A percentile compares a stretch with the other conserved stretches of the same genome.
These are phyloP conservation scores for Drosophila gaucha DNA, from an alignment of 2,888 invertebrate genomes.

Conservation along the genomic window DNA sequence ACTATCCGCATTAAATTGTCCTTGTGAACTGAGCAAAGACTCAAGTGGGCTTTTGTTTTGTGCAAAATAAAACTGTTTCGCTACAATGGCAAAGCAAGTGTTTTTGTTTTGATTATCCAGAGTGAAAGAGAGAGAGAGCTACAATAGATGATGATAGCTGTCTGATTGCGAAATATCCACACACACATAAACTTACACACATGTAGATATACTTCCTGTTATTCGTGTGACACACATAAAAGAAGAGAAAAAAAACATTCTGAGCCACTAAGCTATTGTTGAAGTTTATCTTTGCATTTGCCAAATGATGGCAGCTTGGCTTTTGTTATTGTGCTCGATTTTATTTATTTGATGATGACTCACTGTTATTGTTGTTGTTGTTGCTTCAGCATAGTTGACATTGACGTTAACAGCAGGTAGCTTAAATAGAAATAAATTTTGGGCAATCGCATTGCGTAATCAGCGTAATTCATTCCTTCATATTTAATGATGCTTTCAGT, in stretches of 20 bases:
- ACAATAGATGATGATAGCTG: slow-evolving; percentile 53
- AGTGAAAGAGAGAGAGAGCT: background rate
- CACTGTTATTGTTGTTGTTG: slow-evolving; percentile 14
- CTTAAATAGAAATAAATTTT: slow-evolving; percentile 63
- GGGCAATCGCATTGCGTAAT: slow-evolving; percentile 22
- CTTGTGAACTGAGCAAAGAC: slow-evolving; percentile 64
- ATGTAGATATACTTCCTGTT: background rate
- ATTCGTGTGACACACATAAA: slow-evolving; percentile 64
- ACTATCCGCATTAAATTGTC: slow-evolving; percentile 55
- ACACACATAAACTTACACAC: slow-evolving; percentile 6
- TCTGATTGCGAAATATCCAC: slow-evolving; percentile 49
- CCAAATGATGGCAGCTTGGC: slow-evolving; percentile 63
- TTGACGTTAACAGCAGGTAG: slow-evolving; percentile 59
- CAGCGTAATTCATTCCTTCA: slow-evolving; percentile 43
- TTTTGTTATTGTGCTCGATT: slow-evolving; percentile 37
- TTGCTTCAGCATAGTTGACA: slow-evolving; percentile 33
- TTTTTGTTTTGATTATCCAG: slow-evolving; percentile 71
- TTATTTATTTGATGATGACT: slow-evolving; percentile 23
- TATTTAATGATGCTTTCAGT: slow-evolving; percentile 41
- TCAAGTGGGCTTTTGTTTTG: slow-evolving; percentile 78
- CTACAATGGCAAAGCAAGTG: slow-evolving; percentile 63
- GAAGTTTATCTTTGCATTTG: slow-evolving; percentile 74
- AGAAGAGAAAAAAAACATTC: slow-evolving; percentile 38
- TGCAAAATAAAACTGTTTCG: slow-evolving; percentile 73
- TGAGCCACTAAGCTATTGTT: slow-evolving; percentile 74